Evolutionary conservation across 1,140 invertebrate species (phyloP), one percentile per base, ranked within the genome.

Genomic region (Meloidogyne exigua): DNA sequence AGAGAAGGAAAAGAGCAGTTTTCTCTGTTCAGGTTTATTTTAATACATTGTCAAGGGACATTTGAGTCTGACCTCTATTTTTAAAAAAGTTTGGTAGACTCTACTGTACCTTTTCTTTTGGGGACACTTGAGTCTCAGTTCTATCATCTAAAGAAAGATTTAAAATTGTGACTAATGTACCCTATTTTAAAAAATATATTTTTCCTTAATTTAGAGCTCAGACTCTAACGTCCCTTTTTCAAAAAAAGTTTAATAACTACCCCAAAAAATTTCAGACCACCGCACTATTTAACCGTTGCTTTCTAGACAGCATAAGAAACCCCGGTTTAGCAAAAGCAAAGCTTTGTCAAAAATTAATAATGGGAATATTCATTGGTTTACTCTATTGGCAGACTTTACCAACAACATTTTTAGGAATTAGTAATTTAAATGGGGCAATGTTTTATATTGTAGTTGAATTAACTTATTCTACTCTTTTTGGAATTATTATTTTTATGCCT

Each of bases 391-490:
- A 85, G 18, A 84, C 80, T 11, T n/a, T 11, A 1, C 10, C 79
- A 15, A 68, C 76, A 5, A 84, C 79, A 72, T 66, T 64, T 26
- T 77, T 81, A 49, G 86, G 85, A 15, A 82, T 89, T n/a, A 78
- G 79, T 57, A 89, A 89, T 81, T 82, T 89, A 42, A 89, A 88
- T 76, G 89, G 89, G 15, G 86, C 87, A 10, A 76, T 89, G 42
- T 89, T 89, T 76, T 86, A 85, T n/a, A 77, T 68, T 15, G 76
- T 78, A 21, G 76, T 79, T 15, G 81, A 87, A 69, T 69, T 87
- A 42, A 88, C 84, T 39, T 87, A 87, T 65, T 80, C 81, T 2
- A 85, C 82, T 2, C 49, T 87, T 9, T 87, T 88, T 68, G 85
- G 85, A 42, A 84, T 87, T 57, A 39, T 87, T 15, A 81, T 79